Evolutionary conservation across 2,797 vertebrate genomes (phyloP).

Genomic region (Siniperca undulata): DNA sequence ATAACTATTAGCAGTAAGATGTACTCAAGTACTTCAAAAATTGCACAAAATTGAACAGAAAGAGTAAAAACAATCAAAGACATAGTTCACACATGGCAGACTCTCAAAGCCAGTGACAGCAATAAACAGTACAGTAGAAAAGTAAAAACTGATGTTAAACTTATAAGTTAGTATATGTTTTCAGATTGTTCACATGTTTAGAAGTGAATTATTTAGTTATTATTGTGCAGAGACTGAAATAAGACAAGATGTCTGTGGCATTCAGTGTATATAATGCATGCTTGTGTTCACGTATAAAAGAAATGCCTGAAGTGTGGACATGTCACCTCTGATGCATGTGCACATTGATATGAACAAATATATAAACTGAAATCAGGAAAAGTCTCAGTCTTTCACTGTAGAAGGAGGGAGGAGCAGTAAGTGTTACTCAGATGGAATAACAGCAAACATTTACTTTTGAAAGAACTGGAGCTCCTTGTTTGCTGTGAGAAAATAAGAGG

Average conservation of each 20-base stretch:
- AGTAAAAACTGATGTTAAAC: too few species aligned
- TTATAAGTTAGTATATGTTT: background rate
- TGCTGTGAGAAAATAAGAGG: conserved; percentile 69
- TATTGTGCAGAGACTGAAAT: conserved; percentile 1
- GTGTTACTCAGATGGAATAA: conserved; percentile 78
- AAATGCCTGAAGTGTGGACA: background rate
- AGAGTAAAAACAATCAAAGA: background rate
- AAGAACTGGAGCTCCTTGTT: conserved; percentile 86
- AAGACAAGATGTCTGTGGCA: background rate
- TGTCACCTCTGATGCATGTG: background rate
- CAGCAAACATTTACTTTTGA: conserved; percentile 89
- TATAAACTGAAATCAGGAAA: background rate
- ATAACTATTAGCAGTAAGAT: too few species aligned
- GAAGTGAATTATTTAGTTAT: background rate
- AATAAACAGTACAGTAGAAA: background rate
- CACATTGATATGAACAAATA: background rate
- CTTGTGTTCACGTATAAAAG: background rate
- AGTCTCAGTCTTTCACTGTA: conserved; percentile 8
- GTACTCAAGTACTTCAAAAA: too few species aligned
- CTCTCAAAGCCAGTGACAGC: too few species aligned
- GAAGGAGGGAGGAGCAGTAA: conserved; percentile 75
- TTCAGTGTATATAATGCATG: background rate
- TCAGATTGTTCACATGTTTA: background rate
- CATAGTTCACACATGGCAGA: background rate
- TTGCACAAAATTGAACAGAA: too few species aligned